Evolutionary conservation across 2,113 vertebrate species (phyloP), one percentile per base, ranked within the genome.

Genomic region (Verasper variegatus): DNA sequence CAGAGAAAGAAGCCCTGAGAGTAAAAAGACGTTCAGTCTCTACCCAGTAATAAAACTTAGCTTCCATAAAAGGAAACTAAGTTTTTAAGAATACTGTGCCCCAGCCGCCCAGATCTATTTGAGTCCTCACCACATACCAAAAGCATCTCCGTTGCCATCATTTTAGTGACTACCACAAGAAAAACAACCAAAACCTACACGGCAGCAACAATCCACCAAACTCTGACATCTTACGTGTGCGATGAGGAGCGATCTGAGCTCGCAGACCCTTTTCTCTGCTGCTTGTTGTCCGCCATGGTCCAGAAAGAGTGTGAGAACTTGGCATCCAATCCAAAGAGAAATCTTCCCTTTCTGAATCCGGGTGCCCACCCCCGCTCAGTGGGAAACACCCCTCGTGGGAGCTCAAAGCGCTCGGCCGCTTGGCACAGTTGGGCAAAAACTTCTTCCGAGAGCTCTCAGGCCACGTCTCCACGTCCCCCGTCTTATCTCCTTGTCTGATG

Each of bases 211-310:
- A 71, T 74, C 64, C 37, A 24, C 49, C 21, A 35, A 88, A 78
- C 37, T 59, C 23, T 15, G 23, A 40, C 21, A 45, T 80, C 92
- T 93, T 92, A 92, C 90, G 67, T 60, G 62, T 88, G 89, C 56
- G 74, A 68, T 12, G 87, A 65, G 3, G 85, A 69, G 55, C 83
- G 68, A 45, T 74, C 75, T 27, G 82, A 0, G 37, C 72, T 66
- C 35, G 82, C 83, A 62, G 88, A 82, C 14, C 83, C 84, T 76
- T 90, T 89, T 64, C 85, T 88, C 4, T 75, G 85, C 81, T 86
- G 86, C 83, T 85, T 90, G 82, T 81, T 89, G 71, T 91, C 91
- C 51, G 86, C 86, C 91, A 94, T 94, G 82, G 86, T 91, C 81
- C 69, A 37, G 47, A 83, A 83, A 23, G 74, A 89, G 77, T 90